Percentiles rank a stretch among this genome's conserved stretches.
Conservation (phyloP, 2,113 vertebrate genomes). For the Myiopsitta monachus region DNA sequence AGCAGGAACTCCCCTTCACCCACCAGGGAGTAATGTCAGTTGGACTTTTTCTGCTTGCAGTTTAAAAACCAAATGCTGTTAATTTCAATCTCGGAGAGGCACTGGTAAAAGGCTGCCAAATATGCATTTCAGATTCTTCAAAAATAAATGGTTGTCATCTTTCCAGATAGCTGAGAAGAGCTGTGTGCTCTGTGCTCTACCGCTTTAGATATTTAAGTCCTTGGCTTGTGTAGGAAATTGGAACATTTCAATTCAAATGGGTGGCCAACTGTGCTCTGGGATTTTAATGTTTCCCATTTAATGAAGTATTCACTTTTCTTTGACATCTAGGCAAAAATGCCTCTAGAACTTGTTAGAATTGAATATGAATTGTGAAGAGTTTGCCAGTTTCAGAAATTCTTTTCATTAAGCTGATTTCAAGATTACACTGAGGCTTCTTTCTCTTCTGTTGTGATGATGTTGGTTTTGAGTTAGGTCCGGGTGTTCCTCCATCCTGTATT, state of each 20-base stretch:
- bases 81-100: slow-evolving; percentile 5
- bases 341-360: not conserved
- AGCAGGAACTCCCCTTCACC: slow-evolving; percentile 27
- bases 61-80: slow-evolving; percentile 24
- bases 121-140: not conserved
- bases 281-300: slow-evolving; percentile 27
- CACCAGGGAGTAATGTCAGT: not conserved
- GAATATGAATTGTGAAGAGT: not conserved
- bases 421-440: not conserved
- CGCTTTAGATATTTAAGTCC: slow-evolving; percentile 31
- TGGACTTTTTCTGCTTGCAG: slow-evolving; percentile 8
- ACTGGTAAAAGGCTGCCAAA: slow-evolving; percentile 29
- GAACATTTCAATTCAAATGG: slow-evolving; percentile 9
- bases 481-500: not conserved
- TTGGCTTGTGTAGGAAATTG: slow-evolving; percentile 19
- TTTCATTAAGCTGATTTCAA: not conserved
- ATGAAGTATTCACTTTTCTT: slow-evolving; percentile 3
- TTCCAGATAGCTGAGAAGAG: slow-evolving; percentile 29
- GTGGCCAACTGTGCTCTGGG: slow-evolving; percentile 20
- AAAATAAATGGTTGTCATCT: slow-evolving; percentile 17
- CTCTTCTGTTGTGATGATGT: not conserved
- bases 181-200: not conserved
- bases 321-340: not conserved
- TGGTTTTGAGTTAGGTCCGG: not conserved
- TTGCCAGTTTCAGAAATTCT: not conserved